Conservation (phyloP, 2,888 invertebrate species). For the Eupithecia insigniata region DNA sequence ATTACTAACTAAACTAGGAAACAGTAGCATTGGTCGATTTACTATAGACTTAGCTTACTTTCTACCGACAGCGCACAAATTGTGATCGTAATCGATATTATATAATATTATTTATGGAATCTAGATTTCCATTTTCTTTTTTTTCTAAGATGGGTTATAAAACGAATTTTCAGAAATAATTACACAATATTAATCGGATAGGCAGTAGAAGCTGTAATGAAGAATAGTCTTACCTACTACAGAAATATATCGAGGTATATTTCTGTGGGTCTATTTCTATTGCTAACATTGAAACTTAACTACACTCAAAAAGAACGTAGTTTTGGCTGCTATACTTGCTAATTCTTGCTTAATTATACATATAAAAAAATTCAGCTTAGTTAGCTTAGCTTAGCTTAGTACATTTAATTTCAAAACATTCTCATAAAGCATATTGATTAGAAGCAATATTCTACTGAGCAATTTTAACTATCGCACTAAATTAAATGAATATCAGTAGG, state of each 20-base stretch:
- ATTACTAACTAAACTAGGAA: background rate
- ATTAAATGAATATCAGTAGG: background rate
- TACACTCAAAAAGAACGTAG: background rate
- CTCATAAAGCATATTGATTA: background rate
- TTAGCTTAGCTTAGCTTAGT: no score
- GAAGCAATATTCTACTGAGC: background rate
- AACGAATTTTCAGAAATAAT: background rate
- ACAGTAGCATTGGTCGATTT: slow-evolving; percentile 17
- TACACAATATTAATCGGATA: background rate
- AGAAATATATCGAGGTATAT: no score
- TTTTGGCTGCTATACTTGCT: background rate
- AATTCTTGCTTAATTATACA: no score
- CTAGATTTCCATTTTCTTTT: slow-evolving; percentile 5
- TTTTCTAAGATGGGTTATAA: background rate
- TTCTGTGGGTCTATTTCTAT: no score
- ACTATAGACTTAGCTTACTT: slow-evolving; percentile 10
- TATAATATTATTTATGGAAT: background rate
- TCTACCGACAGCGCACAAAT: slow-evolving; percentile 15
- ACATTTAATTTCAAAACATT: background rate
- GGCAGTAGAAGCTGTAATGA: no score
- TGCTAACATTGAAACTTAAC: background rate
- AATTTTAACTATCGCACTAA: background rate
- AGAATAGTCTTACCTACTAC: no score
- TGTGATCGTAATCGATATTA: slow-evolving; percentile 2
- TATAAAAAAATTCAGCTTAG: background rate